Evolutionary conservation across 2,797 vertebrate genomes (phyloP).

Genomic region (Tapera naevia): DNA sequence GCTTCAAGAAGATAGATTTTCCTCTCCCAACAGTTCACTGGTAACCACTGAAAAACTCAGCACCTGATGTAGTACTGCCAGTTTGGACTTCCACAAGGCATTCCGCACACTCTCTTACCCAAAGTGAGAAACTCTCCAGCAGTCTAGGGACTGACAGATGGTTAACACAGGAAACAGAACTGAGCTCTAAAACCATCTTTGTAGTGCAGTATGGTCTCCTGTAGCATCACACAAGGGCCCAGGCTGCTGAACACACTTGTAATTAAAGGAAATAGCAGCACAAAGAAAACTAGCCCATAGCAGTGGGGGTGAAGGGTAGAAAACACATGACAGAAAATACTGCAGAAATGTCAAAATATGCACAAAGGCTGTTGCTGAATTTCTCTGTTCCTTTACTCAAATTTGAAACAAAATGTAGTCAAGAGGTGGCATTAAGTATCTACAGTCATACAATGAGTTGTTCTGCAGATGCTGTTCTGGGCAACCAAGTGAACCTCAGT

Average conservation of each 20-base stretch:
- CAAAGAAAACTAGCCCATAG: background rate
- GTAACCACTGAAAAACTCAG: conserved; percentile 19
- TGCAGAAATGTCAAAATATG: background rate
- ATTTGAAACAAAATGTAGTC: background rate
- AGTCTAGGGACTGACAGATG: background rate
- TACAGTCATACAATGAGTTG: rapidly evolving
- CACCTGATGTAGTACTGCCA: background rate
- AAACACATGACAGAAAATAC: background rate
- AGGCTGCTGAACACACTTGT: rapidly evolving
- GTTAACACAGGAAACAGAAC: background rate
- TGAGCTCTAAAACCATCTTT: background rate
- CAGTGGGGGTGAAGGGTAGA: rapidly evolving
- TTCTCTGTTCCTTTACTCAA: background rate
- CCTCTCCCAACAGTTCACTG: background rate
- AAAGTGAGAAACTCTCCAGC: background rate
- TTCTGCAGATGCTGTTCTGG: background rate
- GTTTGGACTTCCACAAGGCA: background rate
- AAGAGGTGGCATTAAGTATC: background rate
- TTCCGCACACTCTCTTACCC: background rate
- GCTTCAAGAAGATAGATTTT: background rate
- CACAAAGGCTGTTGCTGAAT: background rate
- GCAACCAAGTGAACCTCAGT: background rate
- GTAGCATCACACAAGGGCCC: rapidly evolving
- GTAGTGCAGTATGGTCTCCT: rapidly evolving
- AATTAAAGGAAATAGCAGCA: background rate